These are phyloP conservation scores for Tenthredo livida DNA, from an alignment of 2,888 invertebrate genomes.

Conservation along the genomic window DNA sequence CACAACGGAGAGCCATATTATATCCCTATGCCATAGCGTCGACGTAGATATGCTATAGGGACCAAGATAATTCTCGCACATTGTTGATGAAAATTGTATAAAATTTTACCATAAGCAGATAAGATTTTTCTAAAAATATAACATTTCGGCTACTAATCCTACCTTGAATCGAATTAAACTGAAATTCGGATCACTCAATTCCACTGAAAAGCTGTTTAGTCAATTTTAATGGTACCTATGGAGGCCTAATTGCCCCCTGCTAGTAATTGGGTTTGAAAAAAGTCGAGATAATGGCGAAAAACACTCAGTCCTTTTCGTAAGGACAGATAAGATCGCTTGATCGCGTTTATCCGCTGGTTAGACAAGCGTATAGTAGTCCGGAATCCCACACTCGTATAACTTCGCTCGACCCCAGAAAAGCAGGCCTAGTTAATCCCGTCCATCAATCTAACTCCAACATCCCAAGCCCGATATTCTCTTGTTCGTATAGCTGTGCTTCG, in stretches of 20 bases:
- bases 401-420: conserved; percentile 48
- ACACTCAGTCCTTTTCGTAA: conserved; percentile 9
- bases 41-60: no score
- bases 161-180: not conserved
- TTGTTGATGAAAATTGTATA: not conserved
- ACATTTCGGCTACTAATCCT: no score
- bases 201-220: not conserved
- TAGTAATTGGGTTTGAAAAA: conserved; percentile 1
- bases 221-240: not conserved
- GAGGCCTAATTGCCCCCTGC: not conserved
- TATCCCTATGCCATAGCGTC: conserved; percentile 19
- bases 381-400: not conserved
- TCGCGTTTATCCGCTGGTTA: conserved; percentile 51
- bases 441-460: conserved; percentile 75
- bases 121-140: no score
- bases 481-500: conserved; percentile 56
- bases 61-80: not conserved
- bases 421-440: conserved; percentile 71
- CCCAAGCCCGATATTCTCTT: conserved; percentile 62
- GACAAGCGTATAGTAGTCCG: conserved; percentile 32
- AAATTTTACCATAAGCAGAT: not conserved
- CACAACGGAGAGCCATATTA: not conserved
- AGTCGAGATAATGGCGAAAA: not conserved
- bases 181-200: not conserved
- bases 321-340: not conserved